These are phyloP conservation scores for Sturnira hondurensis DNA, from an alignment of 2,113 vertebrate genomes.

Conservation along the genomic window DNA sequence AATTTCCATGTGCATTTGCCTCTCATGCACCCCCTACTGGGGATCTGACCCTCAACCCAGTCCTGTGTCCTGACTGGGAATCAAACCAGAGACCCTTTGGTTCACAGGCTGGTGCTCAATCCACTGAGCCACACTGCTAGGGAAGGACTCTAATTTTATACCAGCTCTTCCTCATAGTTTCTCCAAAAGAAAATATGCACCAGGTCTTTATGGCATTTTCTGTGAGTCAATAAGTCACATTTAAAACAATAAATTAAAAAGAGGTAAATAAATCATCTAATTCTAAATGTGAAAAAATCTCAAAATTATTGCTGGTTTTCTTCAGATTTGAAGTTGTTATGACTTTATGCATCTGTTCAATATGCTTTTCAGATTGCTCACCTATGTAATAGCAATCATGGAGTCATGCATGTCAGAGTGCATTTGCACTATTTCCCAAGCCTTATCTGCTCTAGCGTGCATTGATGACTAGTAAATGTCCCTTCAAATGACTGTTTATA, in stretches of 20 bases:
- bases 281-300: background rate
- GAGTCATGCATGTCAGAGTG: background rate
- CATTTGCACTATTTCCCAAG: background rate
- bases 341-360: background rate
- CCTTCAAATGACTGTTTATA: background rate
- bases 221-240: background rate
- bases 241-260: background rate
- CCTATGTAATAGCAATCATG: background rate
- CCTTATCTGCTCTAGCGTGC: background rate
- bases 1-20: no score
- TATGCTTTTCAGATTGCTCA: background rate
- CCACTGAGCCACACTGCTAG: no score
- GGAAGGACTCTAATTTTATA: background rate
- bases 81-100: no score
- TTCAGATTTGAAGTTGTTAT: background rate
- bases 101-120: no score
- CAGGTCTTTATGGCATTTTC: background rate
- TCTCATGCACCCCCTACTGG: no score
- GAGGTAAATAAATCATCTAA: background rate
- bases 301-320: background rate
- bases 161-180: background rate
- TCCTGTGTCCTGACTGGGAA: no score
- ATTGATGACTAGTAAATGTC: background rate
- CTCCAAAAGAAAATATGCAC: background rate
- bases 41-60: no score